Evolutionary conservation across 2,113 vertebrate genomes (phyloP), one percentile per base, ranked within the genome.

Genomic region (Xenopus borealis): DNA sequence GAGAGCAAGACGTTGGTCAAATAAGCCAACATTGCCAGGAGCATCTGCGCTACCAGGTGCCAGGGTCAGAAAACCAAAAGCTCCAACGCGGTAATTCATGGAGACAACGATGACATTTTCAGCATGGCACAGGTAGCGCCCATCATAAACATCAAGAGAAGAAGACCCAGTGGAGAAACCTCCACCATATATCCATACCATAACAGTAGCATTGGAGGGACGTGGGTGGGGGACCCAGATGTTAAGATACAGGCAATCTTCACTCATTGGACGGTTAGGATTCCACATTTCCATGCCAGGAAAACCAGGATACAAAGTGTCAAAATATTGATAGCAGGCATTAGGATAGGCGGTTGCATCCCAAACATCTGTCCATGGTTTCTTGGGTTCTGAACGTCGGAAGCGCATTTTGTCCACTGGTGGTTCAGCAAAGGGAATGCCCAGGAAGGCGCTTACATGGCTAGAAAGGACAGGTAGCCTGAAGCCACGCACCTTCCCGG

Each of bases 141-240:
- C 95, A 7, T 97, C 95, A 1, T 97, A 97, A 17, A 98, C 95
- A 1, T 96, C 95, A 79, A 98, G 80, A 0, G 95, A 96, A 2
- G 94, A 91, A 0, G 95, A 87, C 3, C 95, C 95, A 3, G 93
- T 97, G 85, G 92, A 96, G 88, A 97, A 97, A 80, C 95, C 95
- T 23, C 94, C 95, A 0, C 95, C 95, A 1, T 96, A 98, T 86
- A 98, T 94, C 95, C 95, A 98, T 11, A 95, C 90, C 81, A 98
- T 92, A 14, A 98, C 95, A 0, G 93, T 90, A 40, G 91, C 85
- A 17, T 92, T 89, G 3, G 75, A 74, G 0, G 94, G 94, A 10
- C 83, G 87, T 0, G 92, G 84, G 3, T 87, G 79, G 3, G 95
- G 94, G 7, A 91, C 92, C 95, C 95, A 98, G 10, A 97, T 71